phyloP scores from a whole-genome alignment of 2,888 invertebrate species.

The Nemurella pictetii region DNA sequence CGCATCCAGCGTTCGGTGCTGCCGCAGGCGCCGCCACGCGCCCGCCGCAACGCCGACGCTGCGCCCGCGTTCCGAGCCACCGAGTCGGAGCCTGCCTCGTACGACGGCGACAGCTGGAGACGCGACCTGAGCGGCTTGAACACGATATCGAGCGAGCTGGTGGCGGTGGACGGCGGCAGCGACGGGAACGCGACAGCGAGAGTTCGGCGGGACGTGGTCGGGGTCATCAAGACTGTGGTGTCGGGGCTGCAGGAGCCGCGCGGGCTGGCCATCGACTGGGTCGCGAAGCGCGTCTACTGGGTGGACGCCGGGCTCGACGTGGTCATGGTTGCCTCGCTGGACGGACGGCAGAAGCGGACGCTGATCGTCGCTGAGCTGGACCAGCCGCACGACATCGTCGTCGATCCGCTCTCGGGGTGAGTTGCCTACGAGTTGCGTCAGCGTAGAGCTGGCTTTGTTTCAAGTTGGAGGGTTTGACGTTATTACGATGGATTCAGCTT shows the following conservation, averaged over 20 bases:
- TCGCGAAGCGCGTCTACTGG: slow-evolving; percentile 69
- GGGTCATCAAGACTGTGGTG: slow-evolving; percentile 44
- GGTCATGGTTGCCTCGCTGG: slow-evolving; percentile 57
- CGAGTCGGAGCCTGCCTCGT: too few species aligned
- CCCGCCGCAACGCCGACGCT: background rate
- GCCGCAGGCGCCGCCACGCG: slow-evolving; percentile 14
- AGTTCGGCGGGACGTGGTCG: background rate
- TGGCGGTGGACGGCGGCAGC: background rate
- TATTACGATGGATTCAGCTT: too few species aligned
- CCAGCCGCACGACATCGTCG: slow-evolving; percentile 71
- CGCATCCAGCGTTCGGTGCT: slow-evolving; percentile 51
- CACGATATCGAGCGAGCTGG: background rate
- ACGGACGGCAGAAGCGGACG: slow-evolving; percentile 61
- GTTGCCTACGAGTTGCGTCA: slow-evolving; percentile 34
- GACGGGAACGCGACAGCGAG: background rate
- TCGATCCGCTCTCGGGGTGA: slow-evolving; percentile 66
- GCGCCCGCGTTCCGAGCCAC: too few species aligned
- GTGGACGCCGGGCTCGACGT: slow-evolving; percentile 58
- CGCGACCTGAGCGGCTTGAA: background rate
- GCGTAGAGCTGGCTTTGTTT: too few species aligned
- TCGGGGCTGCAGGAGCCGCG: slow-evolving; percentile 65
- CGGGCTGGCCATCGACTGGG: slow-evolving; percentile 75
- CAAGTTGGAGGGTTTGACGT: too few species aligned
- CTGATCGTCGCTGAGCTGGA: slow-evolving; percentile 58
- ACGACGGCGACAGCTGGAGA: background rate